phyloP scores from a whole-genome alignment of 2,797 vertebrate species.

The Notoglanidium macrostoma region DNA sequence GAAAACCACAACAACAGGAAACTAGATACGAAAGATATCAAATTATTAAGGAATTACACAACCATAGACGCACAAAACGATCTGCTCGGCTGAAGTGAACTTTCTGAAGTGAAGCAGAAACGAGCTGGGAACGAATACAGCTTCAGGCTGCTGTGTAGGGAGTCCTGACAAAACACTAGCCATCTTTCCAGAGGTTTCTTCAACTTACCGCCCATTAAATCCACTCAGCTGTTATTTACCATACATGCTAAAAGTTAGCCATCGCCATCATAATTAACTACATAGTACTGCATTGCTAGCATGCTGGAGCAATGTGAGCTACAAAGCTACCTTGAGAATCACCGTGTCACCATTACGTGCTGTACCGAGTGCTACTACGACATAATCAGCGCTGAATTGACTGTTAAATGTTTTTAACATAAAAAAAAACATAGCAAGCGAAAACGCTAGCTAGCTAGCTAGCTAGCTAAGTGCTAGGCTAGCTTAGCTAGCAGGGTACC shows the following conservation, averaged over 20 bases:
- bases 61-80: background rate
- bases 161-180: background rate
- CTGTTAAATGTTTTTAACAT: background rate
- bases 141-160: background rate
- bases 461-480: background rate
- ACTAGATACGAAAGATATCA: background rate
- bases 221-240: background rate
- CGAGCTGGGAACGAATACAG: background rate
- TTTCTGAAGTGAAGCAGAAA: background rate
- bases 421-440: background rate
- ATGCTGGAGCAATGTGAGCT: background rate
- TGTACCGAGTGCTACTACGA: too few relatives aligned
- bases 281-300: background rate
- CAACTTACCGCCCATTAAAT: constrained; percentile 6
- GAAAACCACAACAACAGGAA: background rate
- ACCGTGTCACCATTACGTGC: too few relatives aligned
- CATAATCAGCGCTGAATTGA: background rate
- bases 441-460: background rate
- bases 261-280: background rate
- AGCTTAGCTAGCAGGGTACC: background rate
- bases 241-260: background rate
- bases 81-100: background rate
- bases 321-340: background rate
- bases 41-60: background rate
- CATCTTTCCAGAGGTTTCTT: background rate